Base-by-base conservation (phyloP, 2,797 vertebrate species). In the Rhadinocentrus ornatus region DNA sequence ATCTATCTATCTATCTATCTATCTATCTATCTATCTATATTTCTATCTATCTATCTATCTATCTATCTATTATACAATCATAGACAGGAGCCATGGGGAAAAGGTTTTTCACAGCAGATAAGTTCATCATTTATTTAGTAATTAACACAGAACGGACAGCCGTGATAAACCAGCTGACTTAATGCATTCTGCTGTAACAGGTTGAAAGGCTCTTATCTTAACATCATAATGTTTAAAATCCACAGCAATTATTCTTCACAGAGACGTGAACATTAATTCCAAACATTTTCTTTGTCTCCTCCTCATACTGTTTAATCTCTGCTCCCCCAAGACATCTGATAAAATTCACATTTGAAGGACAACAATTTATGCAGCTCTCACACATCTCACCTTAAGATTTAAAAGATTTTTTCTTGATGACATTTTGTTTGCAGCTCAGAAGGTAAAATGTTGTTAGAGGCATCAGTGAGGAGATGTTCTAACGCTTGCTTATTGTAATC, bases 251-350 rank as follows among this genome's bases (percentile, higher is more conserved):
- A 91, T 91, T 91, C 86, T 90, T 88, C 88, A 91, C 73, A 10
- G 85, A 86, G 86, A 90, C 86, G 84, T 93, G 92, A 93, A 92
- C n/a, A 92, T 93, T 91, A 89, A 92, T 93, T 90, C 88, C 80
- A 88, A 92, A 92, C 85, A 88, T 86, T 88, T 84, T 84, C 82
- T 87, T 69, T 85, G 86, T 78, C 78, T 83, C 64, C 69, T 88
- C 77, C 77, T 76, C 87, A 82, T 83, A 85, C 76, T 48, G 77
- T 90, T 89, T 90, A 86, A 88, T 92, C 81, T 88, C 64, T 80
- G 78, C 84, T 90, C 85, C 80, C 66, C 70, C 26, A 39, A 85
- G 81, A 86, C 81, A 62, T 88, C 76, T 73, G 72, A 84, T 83
- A 56, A 87, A 90, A 91, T 84, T 81, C 35, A 73, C 58, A 81